These are phyloP conservation scores for Anisognathus igniventris DNA, from an alignment of 2,797 vertebrate species.

Conservation along the genomic window DNA sequence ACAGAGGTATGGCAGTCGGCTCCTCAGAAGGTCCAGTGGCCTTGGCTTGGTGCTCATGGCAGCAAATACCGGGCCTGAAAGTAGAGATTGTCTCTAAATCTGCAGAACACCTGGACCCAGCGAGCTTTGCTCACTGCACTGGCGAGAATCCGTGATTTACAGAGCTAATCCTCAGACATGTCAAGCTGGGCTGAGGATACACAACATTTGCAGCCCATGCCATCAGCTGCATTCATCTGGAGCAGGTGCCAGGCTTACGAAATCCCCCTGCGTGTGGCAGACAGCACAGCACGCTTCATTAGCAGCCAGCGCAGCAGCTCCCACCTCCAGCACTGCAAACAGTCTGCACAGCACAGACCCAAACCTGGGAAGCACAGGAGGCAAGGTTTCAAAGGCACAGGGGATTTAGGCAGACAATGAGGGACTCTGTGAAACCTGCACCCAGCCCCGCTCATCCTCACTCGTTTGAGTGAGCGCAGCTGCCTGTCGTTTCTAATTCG, in stretches of 20 bases:
- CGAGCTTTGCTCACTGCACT: not conserved
- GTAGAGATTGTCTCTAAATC: not conserved
- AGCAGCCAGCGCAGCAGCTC: conserved; percentile 39
- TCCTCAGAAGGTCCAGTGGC: not conserved
- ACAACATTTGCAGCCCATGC: conserved; percentile 59
- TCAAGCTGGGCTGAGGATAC: conserved; percentile 53
- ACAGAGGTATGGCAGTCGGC: rapidly evolving
- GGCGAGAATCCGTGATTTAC: not conserved
- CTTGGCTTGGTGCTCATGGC: not conserved
- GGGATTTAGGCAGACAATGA: conserved; percentile 48
- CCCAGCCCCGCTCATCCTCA: not conserved
- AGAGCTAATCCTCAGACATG: conserved; percentile 64
- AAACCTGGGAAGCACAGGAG: conserved; percentile 44
- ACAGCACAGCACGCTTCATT: conserved; percentile 33
- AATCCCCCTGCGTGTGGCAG: conserved; percentile 50
- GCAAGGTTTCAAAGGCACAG: conserved; percentile 33
- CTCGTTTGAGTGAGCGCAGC: conserved; percentile 28
- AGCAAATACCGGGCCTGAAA: not conserved
- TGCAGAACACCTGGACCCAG: conserved; percentile 40
- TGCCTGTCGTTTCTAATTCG: conserved; percentile 24
- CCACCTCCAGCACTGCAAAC: conserved; percentile 42
- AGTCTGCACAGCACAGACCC: conserved; percentile 32
- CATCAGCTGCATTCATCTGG: conserved; percentile 66
- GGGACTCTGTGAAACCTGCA: not conserved
- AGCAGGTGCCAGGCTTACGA: conserved; percentile 45